Conservation (phyloP, 1,140 invertebrate species). For the Apis cerana region DNA sequence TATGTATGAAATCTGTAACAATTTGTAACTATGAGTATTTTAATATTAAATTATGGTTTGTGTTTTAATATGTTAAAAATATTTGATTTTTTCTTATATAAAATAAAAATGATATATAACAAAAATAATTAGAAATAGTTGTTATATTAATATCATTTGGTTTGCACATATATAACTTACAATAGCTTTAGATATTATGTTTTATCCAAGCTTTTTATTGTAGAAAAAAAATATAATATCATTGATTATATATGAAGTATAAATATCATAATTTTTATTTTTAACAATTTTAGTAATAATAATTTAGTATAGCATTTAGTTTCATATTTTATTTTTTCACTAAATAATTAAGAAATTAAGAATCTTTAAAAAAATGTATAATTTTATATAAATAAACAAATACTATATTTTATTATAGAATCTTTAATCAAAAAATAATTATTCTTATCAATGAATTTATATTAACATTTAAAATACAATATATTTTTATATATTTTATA, state of each 20-base stretch:
- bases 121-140: background rate
- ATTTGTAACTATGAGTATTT: background rate
- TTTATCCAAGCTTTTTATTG: background rate
- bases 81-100: background rate
- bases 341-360: background rate
- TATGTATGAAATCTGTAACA: background rate
- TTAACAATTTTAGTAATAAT: background rate
- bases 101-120: background rate
- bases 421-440: background rate
- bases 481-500: background rate
- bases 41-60: background rate
- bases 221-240: background rate
- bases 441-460: background rate
- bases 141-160: background rate
- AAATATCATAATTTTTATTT: background rate
- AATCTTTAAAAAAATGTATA: background rate
- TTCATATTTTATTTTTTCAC: background rate
- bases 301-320: background rate
- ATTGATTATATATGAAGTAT: background rate
- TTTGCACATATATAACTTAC: background rate
- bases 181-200: background rate
- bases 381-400: background rate
- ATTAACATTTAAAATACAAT: background rate
- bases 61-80: background rate
- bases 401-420: background rate